Conservation (phyloP, 35 echinoderm and acorn worm species). For the Amphiura filiformis region DNA sequence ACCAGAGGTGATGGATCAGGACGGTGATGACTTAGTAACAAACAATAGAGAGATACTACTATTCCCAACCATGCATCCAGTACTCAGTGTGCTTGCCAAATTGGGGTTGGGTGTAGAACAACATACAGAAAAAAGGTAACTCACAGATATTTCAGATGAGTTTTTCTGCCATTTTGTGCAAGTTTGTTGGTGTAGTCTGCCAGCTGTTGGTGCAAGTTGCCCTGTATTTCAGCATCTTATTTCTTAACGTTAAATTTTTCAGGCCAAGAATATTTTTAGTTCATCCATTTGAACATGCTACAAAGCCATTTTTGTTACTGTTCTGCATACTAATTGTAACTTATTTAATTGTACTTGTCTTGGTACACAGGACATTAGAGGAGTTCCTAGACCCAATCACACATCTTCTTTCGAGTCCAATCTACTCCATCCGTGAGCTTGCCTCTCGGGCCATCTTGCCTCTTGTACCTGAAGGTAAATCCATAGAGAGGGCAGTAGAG, state of each 20-base stretch:
- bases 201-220: too few species aligned
- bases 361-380: slow-evolving; percentile 36
- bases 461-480: slow-evolving; percentile 42
- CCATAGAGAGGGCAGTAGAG: not conserved
- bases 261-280: too few species aligned
- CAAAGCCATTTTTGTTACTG: too few species aligned
- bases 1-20: slow-evolving; percentile 19
- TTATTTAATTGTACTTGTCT: too few species aligned
- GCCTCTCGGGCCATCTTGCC: slow-evolving; percentile 70
- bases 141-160: not conserved
- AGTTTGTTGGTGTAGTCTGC: too few species aligned
- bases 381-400: slow-evolving; percentile 52
- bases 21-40: not conserved
- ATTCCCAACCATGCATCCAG: slow-evolving; percentile 77
- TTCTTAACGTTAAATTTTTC: too few species aligned
- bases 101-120: slow-evolving; percentile 67
- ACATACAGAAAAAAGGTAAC: not conserved
- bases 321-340: too few species aligned
- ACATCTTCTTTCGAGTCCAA: slow-evolving; percentile 51
- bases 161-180: too few species aligned
- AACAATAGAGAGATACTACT: slow-evolving; percentile 27
- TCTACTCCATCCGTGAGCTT: slow-evolving; percentile 66
- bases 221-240: too few species aligned
- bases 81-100: slow-evolving; percentile 77
- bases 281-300: too few species aligned